Evolutionary conservation across 2,113 vertebrate species (phyloP), one percentile per base, ranked within the genome.

Genomic region (Asarcornis scutulata): DNA sequence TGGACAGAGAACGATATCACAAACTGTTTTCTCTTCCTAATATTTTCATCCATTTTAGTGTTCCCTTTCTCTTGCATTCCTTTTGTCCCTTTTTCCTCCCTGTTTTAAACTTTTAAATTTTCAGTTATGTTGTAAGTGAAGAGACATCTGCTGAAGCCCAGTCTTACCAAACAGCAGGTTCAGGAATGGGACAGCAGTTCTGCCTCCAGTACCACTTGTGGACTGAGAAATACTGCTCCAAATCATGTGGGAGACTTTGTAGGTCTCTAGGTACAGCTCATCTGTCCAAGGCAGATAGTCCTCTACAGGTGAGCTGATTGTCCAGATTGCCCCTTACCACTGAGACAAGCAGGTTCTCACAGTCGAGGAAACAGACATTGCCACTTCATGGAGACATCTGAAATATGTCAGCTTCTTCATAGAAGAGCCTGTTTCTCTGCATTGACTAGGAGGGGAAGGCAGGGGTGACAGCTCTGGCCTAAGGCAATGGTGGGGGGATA

Each of bases 291-390:
- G 46, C 34, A 76, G n/a, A 9, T n/a, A 36, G 23, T 34, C 31
- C 10, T 67, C 34, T 40, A 31, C 14, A 23, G n/a, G 32, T 46
- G 23, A 73, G 34, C 17, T 56, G 21, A 8, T 18, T 16, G 20
- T 46, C 55, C 67, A 29, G 14, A 48, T 56, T 78, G 25, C 32
- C 27, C 21, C 31, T 67, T 73, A 52, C 6, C 27, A 25, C 23
- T 1, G 0, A 77, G 13, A 27, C 6, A 64, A 21, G 2, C 20
- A 63, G 25, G 11, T 82, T 36, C 22, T 58, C 1, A 0, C 7
- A 78, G 32, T 72, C 17, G 58, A 5, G 58, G 21, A 68, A 86
- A 44, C 5, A 67, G 58, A 26, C 11, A 29, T 38, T 73, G 27
- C 53, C 58, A 17, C 40, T 78, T 78, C 11, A 32, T 38, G 36